A percentile compares a stretch with the other conserved stretches of the same genome.
Conservation (phyloP, 2,113 vertebrate genomes). For the Delphinapterus leucas region DNA sequence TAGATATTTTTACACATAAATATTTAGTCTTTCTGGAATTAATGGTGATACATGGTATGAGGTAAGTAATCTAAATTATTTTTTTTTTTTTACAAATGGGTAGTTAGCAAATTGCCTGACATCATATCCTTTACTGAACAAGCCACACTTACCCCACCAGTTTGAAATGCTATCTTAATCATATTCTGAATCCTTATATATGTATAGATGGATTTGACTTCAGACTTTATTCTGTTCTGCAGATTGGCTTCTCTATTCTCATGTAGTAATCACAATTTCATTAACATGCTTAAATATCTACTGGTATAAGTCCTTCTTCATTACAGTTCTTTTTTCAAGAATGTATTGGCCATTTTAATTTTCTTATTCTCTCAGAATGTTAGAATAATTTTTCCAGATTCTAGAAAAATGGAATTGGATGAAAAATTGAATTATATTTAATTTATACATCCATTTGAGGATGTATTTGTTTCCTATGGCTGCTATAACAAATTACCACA, state of each 20-base stretch:
- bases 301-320: neutral
- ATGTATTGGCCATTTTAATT: neutral
- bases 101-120: neutral
- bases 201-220: neutral
- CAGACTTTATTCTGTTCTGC: neutral
- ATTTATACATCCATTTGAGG: neutral
- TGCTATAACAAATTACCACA: neutral
- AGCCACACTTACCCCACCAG: neutral
- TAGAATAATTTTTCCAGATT: neutral
- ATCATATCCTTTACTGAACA: neutral
- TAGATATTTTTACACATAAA: neutral
- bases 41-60: neutral
- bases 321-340: neutral
- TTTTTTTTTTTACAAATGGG: neutral
- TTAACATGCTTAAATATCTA: neutral
- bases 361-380: neutral
- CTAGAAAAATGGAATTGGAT: neutral
- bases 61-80: neutral
- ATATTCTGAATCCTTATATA: neutral
- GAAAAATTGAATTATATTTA: neutral
- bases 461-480: neutral
- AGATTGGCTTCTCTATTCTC: neutral
- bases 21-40: neutral
- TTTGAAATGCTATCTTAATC: neutral
- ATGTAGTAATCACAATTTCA: neutral